A percentile compares a stretch with the other conserved stretches of the same genome.
Evolutionary conservation across 2,797 vertebrate genomes (phyloP).

Genomic region (Potorous gilbertii): DNA sequence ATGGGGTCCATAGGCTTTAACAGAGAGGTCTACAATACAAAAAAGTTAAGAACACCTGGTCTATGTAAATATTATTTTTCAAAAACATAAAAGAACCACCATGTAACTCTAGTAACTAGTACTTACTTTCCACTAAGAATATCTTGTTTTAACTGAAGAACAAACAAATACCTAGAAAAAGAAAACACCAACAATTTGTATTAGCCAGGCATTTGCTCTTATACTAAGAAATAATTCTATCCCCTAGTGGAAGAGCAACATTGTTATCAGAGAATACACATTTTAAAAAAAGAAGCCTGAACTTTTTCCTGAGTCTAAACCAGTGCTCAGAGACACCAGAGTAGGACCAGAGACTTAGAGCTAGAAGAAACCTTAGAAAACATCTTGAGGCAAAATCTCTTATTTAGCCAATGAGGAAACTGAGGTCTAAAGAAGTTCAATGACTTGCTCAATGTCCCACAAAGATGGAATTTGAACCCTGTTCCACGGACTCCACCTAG

Average conservation of each 20-base stretch:
- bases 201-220: conserved; percentile 21
- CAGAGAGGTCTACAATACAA: background rate
- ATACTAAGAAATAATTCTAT: conserved; percentile 47
- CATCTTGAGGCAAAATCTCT: background rate
- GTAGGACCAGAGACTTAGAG: background rate
- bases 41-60: background rate
- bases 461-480: background rate
- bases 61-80: conserved; percentile 46
- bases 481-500: background rate
- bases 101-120: conserved; percentile 50
- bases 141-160: conserved; percentile 97
- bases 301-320: background rate
- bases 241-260: conserved; percentile 27
- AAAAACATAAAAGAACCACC: conserved; percentile 44
- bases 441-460: background rate
- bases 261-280: conserved; percentile 15
- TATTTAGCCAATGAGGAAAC: background rate
- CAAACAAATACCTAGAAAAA: conserved; percentile 95
- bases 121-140: conserved; percentile 98
- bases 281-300: background rate
- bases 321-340: background rate
- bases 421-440: background rate
- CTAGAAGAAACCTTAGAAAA: background rate
- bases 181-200: conserved; percentile 55
- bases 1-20: background rate